Evolutionary conservation across 2,888 invertebrate species (phyloP).

Genomic region (Sepioteuthis lessoniana): DNA sequence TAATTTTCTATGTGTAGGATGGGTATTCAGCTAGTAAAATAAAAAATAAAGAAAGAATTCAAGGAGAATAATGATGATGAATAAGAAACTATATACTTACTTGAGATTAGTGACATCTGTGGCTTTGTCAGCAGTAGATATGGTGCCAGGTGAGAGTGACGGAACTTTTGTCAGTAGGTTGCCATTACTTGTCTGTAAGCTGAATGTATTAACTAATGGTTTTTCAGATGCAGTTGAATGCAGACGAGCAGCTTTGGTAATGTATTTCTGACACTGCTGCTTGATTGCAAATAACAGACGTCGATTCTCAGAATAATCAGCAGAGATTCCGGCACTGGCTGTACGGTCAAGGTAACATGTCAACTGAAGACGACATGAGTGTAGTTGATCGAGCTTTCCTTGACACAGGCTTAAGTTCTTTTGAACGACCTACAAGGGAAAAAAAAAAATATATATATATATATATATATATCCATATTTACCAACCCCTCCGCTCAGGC

Average conservation of each 20-base stretch:
- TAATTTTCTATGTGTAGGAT: no score
- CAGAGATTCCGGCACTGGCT: constrained; percentile 60
- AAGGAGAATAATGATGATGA: no score
- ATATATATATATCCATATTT: not conserved
- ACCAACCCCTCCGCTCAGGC: no score
- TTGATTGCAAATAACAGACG: constrained; percentile 65
- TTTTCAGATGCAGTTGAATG: not conserved
- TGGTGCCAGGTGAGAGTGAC: not conserved
- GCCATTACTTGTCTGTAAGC: not conserved
- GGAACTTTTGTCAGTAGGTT: not conserved
- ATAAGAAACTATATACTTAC: not conserved
- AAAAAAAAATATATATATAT: not conserved
- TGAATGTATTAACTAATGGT: not conserved
- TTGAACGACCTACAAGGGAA: constrained; percentile 60
- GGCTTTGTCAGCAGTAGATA: not conserved
- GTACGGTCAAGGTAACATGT: constrained; percentile 65
- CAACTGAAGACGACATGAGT: constrained; percentile 61
- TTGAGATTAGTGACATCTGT: not conserved
- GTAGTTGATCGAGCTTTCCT: constrained; percentile 62
- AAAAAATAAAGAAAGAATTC: no score
- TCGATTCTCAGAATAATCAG: constrained; percentile 63
- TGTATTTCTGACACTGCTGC: constrained; percentile 58
- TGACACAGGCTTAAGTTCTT: constrained; percentile 63
- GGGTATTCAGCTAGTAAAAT: no score
- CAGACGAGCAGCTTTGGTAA: constrained; percentile 42